Evolutionary conservation across 2,113 vertebrate genomes (phyloP).

Genomic region (Saiga tatarica): DNA sequence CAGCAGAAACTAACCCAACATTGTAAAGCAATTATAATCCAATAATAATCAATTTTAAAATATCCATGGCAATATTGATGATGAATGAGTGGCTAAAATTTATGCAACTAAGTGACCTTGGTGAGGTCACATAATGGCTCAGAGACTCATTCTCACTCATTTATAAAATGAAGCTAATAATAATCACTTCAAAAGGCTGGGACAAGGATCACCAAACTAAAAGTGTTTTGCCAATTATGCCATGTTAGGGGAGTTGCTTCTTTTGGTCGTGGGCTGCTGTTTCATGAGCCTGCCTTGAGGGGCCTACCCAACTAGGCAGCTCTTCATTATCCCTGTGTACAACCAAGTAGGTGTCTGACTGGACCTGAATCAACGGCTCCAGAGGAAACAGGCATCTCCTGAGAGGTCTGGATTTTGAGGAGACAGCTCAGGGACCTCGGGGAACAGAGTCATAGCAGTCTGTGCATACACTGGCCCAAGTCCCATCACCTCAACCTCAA

Average conservation of each 20-base stretch:
- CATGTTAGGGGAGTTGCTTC: neutral
- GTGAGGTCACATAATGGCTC: neutral
- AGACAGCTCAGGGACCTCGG: neutral
- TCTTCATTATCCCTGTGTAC: neutral
- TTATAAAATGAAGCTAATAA: neutral
- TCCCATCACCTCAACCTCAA: neutral
- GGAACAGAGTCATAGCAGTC: neutral
- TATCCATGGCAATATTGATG: neutral
- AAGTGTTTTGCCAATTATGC: neutral
- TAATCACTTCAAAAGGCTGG: neutral
- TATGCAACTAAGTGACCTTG: neutral
- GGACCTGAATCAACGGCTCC: neutral
- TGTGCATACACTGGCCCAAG: neutral
- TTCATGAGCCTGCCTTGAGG: conserved; percentile 13
- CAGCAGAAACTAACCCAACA: neutral
- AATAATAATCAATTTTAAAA: neutral
- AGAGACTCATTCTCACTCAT: neutral
- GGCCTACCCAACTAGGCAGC: neutral
- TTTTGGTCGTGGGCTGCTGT: neutral
- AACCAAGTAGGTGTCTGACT: neutral
- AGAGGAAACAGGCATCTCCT: neutral
- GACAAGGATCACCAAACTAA: conserved; percentile 7
- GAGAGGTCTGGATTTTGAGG: neutral
- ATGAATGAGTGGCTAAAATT: neutral
- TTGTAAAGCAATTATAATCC: neutral